A percentile compares a stretch with the other conserved stretches of the same genome.
These are phyloP conservation scores for Mimachlamys varia DNA, from an alignment of 2,888 invertebrate species.

Conservation along the genomic window DNA sequence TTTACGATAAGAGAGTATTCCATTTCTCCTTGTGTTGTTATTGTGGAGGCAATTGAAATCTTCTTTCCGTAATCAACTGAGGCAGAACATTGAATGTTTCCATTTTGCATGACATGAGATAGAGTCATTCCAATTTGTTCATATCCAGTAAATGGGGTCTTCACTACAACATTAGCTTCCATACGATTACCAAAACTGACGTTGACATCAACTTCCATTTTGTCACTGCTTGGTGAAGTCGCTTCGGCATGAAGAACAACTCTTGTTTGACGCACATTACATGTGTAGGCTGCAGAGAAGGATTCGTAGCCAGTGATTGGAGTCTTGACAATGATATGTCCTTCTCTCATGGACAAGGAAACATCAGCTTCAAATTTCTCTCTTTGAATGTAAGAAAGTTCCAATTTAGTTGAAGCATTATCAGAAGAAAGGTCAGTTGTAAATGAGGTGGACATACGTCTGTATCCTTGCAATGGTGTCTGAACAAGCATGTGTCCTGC, in stretches of 20 bases:
- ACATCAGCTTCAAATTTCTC: constrained; percentile 45
- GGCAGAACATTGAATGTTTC: constrained; percentile 6
- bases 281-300: constrained; percentile 41
- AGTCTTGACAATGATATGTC: constrained; percentile 39
- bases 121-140: constrained; percentile 23
- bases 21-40: neutral
- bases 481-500: constrained; percentile 52
- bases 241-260: constrained; percentile 50
- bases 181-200: neutral
- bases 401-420: neutral
- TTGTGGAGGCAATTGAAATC: neutral
- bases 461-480: constrained; percentile 60
- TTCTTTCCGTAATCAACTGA: neutral
- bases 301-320: constrained; percentile 41
- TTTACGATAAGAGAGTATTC: constrained; percentile 50
- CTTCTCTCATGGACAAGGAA: constrained; percentile 17
- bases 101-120: neutral
- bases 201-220: constrained; percentile 40
- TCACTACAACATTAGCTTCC: constrained; percentile 36
- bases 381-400: neutral
- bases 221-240: constrained; percentile 36
- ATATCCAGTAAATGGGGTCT: constrained; percentile 42
- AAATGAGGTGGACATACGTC: constrained; percentile 28
- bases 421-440: neutral
- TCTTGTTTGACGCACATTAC: constrained; percentile 38